Conservation (phyloP, 1,140 invertebrate genomes). For the Vollenhovia emeryi region DNA sequence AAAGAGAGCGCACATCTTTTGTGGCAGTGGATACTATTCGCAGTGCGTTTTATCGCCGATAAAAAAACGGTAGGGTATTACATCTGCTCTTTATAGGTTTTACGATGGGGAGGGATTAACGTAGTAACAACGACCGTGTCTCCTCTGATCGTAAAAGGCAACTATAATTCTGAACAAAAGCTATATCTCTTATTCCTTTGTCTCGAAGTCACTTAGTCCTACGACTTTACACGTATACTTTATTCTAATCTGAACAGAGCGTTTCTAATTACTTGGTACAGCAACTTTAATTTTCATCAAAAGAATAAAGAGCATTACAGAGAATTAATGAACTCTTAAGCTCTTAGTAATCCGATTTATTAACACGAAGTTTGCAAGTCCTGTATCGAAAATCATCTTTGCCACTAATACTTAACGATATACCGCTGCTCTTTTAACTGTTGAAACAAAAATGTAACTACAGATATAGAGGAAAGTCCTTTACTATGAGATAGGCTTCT, state of each 20-base stretch:
- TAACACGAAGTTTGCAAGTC: not conserved
- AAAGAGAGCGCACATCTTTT: not conserved
- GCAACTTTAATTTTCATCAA: not conserved
- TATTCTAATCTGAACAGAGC: not conserved
- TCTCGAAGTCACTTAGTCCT: not conserved
- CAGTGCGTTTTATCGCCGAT: constrained; percentile 39
- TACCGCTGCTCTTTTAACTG: not conserved
- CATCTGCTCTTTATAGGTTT: constrained; percentile 25
- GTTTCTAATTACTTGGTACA: not conserved
- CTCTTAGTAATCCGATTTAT: not conserved
- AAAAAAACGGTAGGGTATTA: constrained; percentile 22
- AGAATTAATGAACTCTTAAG: not conserved
- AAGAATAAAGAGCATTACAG: not conserved
- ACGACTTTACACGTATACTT: not conserved
- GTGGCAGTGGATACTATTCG: not conserved
- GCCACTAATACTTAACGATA: not conserved
- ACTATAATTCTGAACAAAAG: not conserved
- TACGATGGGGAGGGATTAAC: constrained; percentile 52
- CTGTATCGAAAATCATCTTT: not conserved
- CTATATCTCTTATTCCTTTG: not conserved
- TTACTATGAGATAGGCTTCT: too few relatives aligned
- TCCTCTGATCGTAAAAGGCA: constrained; percentile 53
- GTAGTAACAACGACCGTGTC: not conserved
- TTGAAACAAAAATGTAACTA: not conserved
- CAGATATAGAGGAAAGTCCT: too few relatives aligned